Evolutionary conservation across 2,113 vertebrate genomes (phyloP).

Genomic region (Anas platyrhynchos): DNA sequence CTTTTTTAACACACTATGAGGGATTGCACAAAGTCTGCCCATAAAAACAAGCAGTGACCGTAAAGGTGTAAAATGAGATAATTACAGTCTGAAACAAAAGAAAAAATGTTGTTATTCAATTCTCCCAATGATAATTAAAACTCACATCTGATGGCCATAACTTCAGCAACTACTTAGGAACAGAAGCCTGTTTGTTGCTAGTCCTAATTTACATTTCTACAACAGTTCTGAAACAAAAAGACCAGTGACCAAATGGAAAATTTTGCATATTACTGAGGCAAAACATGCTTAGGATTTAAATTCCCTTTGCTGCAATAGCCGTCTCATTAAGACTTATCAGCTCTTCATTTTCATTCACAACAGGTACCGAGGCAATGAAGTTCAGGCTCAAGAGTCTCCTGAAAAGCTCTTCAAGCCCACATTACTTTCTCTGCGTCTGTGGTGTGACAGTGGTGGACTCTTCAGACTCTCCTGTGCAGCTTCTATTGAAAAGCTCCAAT

Average conservation of each 20-base stretch:
- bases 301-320: background rate
- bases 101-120: background rate
- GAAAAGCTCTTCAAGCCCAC: background rate
- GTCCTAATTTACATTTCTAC: background rate
- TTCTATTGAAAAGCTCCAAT: background rate
- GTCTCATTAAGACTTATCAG: accelerated
- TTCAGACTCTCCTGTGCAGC: background rate
- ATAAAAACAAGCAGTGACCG: background rate
- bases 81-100: conserved; percentile 5
- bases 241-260: background rate
- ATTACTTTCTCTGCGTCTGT: background rate
- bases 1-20: background rate
- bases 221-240: background rate
- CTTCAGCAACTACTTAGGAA: background rate
- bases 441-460: background rate
- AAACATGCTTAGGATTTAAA: background rate
- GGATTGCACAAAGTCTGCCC: background rate
- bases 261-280: background rate
- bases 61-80: conserved; percentile 34
- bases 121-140: conserved; percentile 13
- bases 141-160: background rate
- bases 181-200: background rate
- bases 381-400: conserved; percentile 1
- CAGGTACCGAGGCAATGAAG: background rate
- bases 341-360: background rate